Evolutionary conservation across 2,888 invertebrate genomes (phyloP), one percentile per base, ranked within the genome.

Genomic region (Scaptomyza flava): DNA sequence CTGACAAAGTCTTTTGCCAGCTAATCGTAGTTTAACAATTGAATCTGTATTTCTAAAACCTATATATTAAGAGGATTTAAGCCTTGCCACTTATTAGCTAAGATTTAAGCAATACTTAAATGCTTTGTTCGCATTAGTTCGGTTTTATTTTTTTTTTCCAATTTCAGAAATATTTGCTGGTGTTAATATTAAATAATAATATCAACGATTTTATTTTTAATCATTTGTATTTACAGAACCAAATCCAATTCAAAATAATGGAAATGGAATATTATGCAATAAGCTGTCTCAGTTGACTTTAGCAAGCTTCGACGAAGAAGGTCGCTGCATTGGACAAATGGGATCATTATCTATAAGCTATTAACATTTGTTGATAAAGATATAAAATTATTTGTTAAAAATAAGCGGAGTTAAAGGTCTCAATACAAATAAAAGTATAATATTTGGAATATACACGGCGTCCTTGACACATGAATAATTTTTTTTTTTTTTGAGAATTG

Each of bases 261-360:
- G 92, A 47, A 91, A 89, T 59, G 92, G 91, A 12, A 94, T 95
- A 9, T 92, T 97, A 2, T 96, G 96, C 79, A 98, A 97, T 92
- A 98, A 97, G 92, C 93, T 98, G 69, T 96, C 96, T 69, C 95
- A 96, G 79, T 93, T 98, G 45, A 97, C 97, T 36, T 93, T 98
- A 64, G 97, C 97, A 42, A 97, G 97, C 2, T 97, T 97, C 91
- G 97, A 98, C 89, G 97, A 97, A 56, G 95, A 97, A 89, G 97
- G 97, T 46, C 95, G 95, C 86, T 95, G 97, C 87, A 95, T 97
- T 70, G 96, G 96, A 36, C 96, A 97, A 89, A 96, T 96, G 93
- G 97, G 97, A 38, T 97, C 97, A 68, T 94, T 95, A 95, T 95
- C 95, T 34, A 95, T 96, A 92, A 93, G 93, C 88, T 94, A 94